phyloP scores from a whole-genome alignment of 1,140 invertebrate genomes.

The Mizuhopecten yessoensis region DNA sequence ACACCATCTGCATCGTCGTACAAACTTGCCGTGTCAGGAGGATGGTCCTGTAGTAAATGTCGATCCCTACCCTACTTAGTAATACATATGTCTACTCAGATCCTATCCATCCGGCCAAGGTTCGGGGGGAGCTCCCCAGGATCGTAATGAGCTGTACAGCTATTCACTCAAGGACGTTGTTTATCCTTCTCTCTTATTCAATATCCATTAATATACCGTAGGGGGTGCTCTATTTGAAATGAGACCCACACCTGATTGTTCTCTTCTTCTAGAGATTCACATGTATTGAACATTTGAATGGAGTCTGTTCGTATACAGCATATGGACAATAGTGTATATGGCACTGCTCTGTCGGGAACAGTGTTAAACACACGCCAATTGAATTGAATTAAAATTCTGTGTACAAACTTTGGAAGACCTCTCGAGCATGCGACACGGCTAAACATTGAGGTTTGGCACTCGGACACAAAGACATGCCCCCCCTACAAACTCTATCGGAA shows the following conservation, averaged over 20 bases:
- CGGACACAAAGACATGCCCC: neutral
- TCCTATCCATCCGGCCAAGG: neutral
- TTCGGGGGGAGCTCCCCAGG: slow-evolving; percentile 19
- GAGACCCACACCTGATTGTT: neutral
- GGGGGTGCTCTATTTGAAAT: slow-evolving; percentile 10
- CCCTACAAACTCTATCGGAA: neutral
- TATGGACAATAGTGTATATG: neutral
- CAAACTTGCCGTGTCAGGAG: neutral
- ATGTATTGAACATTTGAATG: slow-evolving; percentile 5
- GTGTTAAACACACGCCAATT: slow-evolving; percentile 13
- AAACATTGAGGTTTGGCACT: neutral
- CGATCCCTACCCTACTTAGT: neutral
- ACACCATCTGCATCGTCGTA: neutral
- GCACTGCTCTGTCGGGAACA: neutral
- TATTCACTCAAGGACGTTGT: slow-evolving; percentile 3
- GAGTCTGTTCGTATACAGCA: neutral
- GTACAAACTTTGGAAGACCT: slow-evolving; percentile 38
- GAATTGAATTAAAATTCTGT: slow-evolving; percentile 39
- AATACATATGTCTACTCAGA: neutral
- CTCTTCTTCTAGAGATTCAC: neutral
- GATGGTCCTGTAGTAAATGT: neutral
- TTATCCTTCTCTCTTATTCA: neutral
- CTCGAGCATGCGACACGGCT: slow-evolving; percentile 29
- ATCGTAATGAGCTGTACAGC: neutral
- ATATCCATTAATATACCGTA: slow-evolving; percentile 18